These are phyloP conservation scores for Phalanger gymnotis DNA, from an alignment of 2,797 vertebrate genomes.

Conservation along the genomic window DNA sequence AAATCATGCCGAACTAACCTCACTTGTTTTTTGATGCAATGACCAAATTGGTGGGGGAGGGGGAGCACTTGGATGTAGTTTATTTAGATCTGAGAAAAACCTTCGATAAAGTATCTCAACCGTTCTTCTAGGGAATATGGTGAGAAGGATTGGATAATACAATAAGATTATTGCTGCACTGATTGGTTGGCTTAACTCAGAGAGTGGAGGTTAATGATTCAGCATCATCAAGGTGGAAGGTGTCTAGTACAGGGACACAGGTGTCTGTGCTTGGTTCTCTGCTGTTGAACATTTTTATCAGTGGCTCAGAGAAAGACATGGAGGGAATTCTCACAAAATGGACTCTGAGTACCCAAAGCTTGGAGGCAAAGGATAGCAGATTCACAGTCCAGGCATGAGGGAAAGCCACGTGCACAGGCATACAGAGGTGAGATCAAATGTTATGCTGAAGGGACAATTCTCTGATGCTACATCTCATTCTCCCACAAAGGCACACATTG, in stretches of 20 bases:
- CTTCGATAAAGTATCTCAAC: neutral
- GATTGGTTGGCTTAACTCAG: neutral
- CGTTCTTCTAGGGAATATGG: neutral
- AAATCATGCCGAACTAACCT: too few relatives aligned
- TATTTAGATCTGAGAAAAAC: neutral
- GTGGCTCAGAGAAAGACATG: neutral
- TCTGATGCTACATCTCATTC: neutral
- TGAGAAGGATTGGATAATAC: neutral
- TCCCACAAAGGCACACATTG: neutral
- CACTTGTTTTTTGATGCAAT: too few relatives aligned
- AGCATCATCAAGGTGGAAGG: neutral
- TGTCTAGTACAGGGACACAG: neutral
- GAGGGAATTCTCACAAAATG: neutral
- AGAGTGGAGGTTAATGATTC: neutral
- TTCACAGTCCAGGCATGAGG: neutral
- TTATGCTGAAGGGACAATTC: neutral
- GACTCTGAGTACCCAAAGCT: neutral
- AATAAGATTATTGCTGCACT: neutral
- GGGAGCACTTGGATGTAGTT: neutral
- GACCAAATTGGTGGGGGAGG: too few relatives aligned
- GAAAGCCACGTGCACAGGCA: neutral
- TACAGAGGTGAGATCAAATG: neutral
- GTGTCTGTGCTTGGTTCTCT: neutral
- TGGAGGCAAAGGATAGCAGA: neutral
- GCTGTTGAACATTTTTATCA: neutral